These are phyloP conservation scores for Resseliella maxima DNA, from an alignment of 2,888 invertebrate species.

Conservation along the genomic window DNA sequence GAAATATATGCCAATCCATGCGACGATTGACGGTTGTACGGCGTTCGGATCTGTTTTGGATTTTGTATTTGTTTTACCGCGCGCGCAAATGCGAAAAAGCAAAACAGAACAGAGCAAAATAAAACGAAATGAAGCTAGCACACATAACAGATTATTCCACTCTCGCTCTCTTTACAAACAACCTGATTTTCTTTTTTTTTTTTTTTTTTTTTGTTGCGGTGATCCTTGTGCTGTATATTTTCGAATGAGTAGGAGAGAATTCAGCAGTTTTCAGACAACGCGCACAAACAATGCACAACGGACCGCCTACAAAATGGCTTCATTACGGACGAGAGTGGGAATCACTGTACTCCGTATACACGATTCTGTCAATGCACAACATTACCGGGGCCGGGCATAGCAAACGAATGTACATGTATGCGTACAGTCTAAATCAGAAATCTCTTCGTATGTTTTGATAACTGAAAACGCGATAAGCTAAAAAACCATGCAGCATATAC, in stretches of 20 bases:
- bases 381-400: conserved; percentile 26
- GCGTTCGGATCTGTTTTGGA: neutral
- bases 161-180: conserved; percentile 51
- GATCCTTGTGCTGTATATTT: neutral
- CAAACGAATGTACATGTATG: neutral
- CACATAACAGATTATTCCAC: conserved; percentile 31
- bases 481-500: neutral
- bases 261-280: neutral
- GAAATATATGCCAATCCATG: conserved; percentile 43
- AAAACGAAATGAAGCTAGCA: neutral
- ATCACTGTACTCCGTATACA: conserved; percentile 14
- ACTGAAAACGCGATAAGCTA: conserved; percentile 43
- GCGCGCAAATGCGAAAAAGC: conserved; percentile 12
- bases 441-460: conserved; percentile 47
- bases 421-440: conserved; percentile 29
- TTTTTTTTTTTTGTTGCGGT: too few relatives aligned
- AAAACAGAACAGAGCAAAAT: neutral
- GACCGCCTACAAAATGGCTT: conserved; percentile 56
- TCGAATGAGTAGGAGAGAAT: neutral
- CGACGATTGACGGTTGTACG: neutral
- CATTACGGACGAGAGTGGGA: conserved; percentile 27
- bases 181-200: neutral
- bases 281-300: conserved; percentile 51
- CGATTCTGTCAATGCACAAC: neutral
- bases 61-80: neutral